Evolutionary conservation across 2,888 invertebrate genomes (phyloP), one percentile per base, ranked within the genome.

Genomic region (Boloria euphrosyne): DNA sequence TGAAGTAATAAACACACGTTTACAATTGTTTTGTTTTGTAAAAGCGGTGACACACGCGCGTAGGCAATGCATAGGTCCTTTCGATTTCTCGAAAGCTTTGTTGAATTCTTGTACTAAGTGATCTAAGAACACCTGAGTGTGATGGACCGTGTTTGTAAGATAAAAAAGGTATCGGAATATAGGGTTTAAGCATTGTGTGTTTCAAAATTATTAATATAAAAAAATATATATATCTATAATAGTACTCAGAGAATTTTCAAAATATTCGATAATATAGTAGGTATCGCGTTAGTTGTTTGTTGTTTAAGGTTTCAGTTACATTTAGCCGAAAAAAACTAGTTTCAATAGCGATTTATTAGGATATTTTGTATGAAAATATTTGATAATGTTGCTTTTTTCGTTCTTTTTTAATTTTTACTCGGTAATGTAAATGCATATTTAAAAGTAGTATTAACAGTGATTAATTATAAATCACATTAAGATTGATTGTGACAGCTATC

Each of bases 1-100:
- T 52, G 58, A 65, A 52, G 64, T 44, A 65, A 65, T 65, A 65
- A 65, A 65, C 52, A 59, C 64, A 52, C 27, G 46, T 58, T 59
- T 53, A 49, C 64, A 65, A 65, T 65, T 65, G 64, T 65, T 65
- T 59, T 65, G 64, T 65, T 59, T 65, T 59, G 46, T 65, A 52
- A 58, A 46, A 46, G 31, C 52, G 50, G 31, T 62, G 64, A 65
- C 64, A 65, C 64, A 65, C 51, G 58, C 46, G 64, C 64, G 64
- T 65, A 65, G 64, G 64, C 52, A 43, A 46, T 54, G 50, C 31
- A 51, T 31, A 52, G 46, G 51, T 46, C 64, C 51, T 64, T 57
- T 27, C 50, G 58, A 58, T 58, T 58, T 58, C 58, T 47, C 47
- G 38, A 58, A 58, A 64, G 50, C 51, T 64, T 52, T 10, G 17